phyloP scores from a whole-genome alignment of 1,140 invertebrate genomes.

The Macrobrachium rosenbergii region DNA sequence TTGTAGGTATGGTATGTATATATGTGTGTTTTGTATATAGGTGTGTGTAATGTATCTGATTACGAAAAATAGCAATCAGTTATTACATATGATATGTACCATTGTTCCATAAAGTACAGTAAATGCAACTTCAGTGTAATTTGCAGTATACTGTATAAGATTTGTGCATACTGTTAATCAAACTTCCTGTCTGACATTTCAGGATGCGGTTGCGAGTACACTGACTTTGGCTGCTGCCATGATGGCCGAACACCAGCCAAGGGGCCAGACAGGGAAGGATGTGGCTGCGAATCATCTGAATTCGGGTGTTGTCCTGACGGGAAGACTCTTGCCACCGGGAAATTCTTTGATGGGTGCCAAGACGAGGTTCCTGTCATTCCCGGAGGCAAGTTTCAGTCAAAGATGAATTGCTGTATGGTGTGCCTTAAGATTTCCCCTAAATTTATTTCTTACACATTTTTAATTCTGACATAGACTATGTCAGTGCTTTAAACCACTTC shows the following conservation, averaged over 20 bases:
- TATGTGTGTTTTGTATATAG: neutral
- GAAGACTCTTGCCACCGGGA: slow-evolving; percentile 83
- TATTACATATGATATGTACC: neutral
- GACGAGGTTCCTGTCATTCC: slow-evolving; percentile 35
- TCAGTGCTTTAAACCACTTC: too few relatives aligned
- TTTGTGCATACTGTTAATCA: too few relatives aligned
- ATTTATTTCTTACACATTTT: neutral
- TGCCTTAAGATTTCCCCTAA: too few relatives aligned
- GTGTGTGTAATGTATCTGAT: too few relatives aligned
- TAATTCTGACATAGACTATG: neutral
- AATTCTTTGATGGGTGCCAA: slow-evolving; percentile 68
- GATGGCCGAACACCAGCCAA: slow-evolving; percentile 77
- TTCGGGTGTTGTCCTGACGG: slow-evolving; percentile 96
- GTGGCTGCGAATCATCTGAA: slow-evolving; percentile 87
- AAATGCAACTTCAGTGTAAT: too few relatives aligned
- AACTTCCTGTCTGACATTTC: too few relatives aligned
- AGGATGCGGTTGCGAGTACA: slow-evolving; percentile 87
- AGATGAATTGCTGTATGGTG: too few relatives aligned
- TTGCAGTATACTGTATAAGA: too few relatives aligned
- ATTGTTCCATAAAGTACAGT: neutral
- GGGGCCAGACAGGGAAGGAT: slow-evolving; percentile 75
- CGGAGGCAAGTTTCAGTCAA: slow-evolving; percentile 22
- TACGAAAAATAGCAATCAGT: too few relatives aligned
- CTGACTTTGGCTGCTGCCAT: slow-evolving; percentile 87
- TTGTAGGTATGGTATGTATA: neutral